Evolutionary conservation across 2,888 invertebrate species (phyloP).

Genomic region (Epiblema foenella): DNA sequence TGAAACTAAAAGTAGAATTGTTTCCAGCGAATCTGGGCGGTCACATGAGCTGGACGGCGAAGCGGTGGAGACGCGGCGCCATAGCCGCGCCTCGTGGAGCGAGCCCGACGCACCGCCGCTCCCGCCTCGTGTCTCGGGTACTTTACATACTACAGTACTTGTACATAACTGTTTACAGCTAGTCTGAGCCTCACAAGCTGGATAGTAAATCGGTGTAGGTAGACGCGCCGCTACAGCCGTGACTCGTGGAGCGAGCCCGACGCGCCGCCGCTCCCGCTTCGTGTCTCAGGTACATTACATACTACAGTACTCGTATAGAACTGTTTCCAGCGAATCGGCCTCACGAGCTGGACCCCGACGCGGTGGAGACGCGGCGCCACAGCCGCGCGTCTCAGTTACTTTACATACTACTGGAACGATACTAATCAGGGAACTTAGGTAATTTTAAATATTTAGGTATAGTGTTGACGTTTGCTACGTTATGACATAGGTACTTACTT

Average conservation of each 20-base stretch:
- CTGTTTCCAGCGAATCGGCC: slow-evolving; percentile 82
- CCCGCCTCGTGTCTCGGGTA: slow-evolving; percentile 91
- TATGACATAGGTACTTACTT: no score
- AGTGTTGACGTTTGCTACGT: no score
- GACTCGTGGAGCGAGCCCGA: slow-evolving; percentile 81
- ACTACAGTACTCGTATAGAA: no score
- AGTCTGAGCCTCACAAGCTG: slow-evolving; percentile 86
- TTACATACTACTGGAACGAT: no score
- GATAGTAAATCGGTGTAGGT: slow-evolving; percentile 90
- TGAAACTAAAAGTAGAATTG: neutral
- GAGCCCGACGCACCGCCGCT: slow-evolving; percentile 90
- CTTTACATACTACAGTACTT: no score
- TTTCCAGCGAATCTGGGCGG: slow-evolving; percentile 84
- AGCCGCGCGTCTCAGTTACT: no score
- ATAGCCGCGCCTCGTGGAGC: slow-evolving; percentile 77
- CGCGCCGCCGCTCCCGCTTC: slow-evolving; percentile 92
- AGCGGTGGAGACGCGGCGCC: slow-evolving; percentile 85
- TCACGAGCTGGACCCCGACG: slow-evolving; percentile 90
- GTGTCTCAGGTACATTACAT: slow-evolving; percentile 86
- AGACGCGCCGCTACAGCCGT: slow-evolving; percentile 82
- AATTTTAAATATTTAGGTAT: no score
- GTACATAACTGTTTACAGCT: slow-evolving; percentile 78
- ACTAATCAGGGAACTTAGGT: no score
- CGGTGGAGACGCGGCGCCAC: slow-evolving; percentile 84
- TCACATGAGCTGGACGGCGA: slow-evolving; percentile 90